These are phyloP conservation scores for Eurystomus gularis DNA, from an alignment of 2,113 vertebrate species.

Conservation along the genomic window DNA sequence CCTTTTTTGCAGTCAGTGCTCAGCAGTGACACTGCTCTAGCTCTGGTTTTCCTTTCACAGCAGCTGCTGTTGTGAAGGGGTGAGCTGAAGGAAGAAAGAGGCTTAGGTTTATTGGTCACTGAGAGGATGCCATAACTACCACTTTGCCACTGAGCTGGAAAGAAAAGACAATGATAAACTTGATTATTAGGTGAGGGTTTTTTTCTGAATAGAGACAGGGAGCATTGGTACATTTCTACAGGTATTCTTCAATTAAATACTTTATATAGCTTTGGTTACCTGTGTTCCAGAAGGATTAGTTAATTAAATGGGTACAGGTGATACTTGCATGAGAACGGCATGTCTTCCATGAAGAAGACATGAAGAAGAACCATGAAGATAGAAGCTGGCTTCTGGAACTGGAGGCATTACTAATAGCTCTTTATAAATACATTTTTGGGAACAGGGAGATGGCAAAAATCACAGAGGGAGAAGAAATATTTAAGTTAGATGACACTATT, in stretches of 20 bases:
- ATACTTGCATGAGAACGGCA: rapidly evolving
- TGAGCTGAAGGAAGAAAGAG: neutral
- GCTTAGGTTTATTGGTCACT: neutral
- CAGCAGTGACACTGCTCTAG: neutral
- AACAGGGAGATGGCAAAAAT: neutral
- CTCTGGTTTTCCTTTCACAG: neutral
- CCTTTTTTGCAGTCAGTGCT: neutral
- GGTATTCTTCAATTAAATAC: neutral
- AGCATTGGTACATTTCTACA: neutral
- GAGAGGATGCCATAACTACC: neutral
- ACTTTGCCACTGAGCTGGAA: neutral
- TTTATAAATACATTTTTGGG: neutral
- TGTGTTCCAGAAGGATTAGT: neutral
- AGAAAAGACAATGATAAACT: neutral
- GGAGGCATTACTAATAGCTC: neutral
- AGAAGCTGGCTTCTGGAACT: neutral
- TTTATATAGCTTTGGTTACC: neutral
- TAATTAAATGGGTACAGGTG: neutral
- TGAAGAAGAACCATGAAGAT: neutral
- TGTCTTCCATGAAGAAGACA: neutral
- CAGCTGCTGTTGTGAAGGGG: neutral
- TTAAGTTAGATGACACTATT: neutral
- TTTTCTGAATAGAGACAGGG: neutral
- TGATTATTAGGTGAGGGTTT: neutral
- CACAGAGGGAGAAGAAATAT: neutral